These are phyloP conservation scores for Achatina immaculata DNA, from an alignment of 1,140 invertebrate genomes.

Conservation along the genomic window DNA sequence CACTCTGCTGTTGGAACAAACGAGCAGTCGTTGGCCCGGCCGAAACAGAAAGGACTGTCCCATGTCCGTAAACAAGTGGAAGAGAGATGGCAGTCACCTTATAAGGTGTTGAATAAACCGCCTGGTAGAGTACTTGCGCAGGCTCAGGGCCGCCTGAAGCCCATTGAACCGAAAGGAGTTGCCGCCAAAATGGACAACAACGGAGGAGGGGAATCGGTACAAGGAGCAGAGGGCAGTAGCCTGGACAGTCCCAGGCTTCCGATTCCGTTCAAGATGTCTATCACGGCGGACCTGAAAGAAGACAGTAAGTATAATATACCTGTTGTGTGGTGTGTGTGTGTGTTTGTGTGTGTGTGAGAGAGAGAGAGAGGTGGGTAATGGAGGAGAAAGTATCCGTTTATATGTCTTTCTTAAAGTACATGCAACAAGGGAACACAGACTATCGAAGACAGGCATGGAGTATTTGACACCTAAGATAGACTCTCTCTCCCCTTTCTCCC, in stretches of 20 bases:
- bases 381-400: background rate
- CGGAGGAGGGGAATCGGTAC: background rate
- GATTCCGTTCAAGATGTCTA: constrained; percentile 22
- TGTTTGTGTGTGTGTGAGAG: too few species aligned
- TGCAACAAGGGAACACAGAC: background rate
- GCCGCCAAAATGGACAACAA: background rate
- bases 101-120: background rate
- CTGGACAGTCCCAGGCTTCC: background rate
- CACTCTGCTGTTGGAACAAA: background rate
- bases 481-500: too few species aligned
- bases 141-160: background rate
- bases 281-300: constrained; percentile 34
- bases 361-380: background rate
- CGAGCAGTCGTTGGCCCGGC: background rate
- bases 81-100: background rate
- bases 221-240: background rate
- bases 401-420: background rate
- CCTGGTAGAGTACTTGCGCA: too few species aligned
- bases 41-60: background rate
- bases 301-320: constrained; percentile 9
- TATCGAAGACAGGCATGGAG: too few species aligned
- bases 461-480: too few species aligned
- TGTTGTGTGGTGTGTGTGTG: too few species aligned
- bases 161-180: background rate
- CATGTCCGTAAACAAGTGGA: background rate